Evolutionary conservation across 1,140 invertebrate genomes (phyloP).

Genomic region (Sipha flava): DNA sequence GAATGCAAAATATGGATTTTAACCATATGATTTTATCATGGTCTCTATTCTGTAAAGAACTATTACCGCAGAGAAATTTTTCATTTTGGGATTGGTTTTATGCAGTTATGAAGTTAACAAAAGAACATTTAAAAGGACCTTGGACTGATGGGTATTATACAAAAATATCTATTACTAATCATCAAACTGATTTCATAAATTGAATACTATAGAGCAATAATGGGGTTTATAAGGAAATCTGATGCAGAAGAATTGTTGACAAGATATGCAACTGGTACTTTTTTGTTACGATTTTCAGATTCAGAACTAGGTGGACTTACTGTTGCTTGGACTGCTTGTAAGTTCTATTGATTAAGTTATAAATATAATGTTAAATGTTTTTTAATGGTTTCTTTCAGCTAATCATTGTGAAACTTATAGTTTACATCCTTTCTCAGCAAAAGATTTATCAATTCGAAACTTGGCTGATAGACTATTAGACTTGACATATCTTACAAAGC

Average conservation of each 20-base stretch:
- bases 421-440: constrained; percentile 83
- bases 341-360: constrained; percentile 33
- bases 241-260: constrained; percentile 80
- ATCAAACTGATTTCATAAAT: too few species aligned
- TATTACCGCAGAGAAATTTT: constrained; percentile 79
- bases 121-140: constrained; percentile 78
- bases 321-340: constrained; percentile 83
- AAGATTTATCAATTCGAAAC: constrained; percentile 81
- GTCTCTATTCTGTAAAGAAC: constrained; percentile 91
- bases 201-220: constrained; percentile 55
- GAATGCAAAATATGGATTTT: constrained; percentile 38
- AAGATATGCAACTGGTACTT: constrained; percentile 70
- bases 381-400: constrained; percentile 43
- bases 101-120: constrained; percentile 89
- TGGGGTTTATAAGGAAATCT: constrained; percentile 84
- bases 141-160: constrained; percentile 90
- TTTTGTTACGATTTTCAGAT: constrained; percentile 88
- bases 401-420: constrained; percentile 68
- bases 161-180: too few species aligned
- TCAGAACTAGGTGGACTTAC: constrained; percentile 91
- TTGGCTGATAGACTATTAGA: constrained; percentile 85
- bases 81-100: constrained; percentile 99
- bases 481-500: constrained; percentile 66
- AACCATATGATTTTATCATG: constrained; percentile 59
- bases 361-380: not conserved